Base-by-base conservation (phyloP, 2,888 invertebrate genomes). In the Bombylius discolor region DNA sequence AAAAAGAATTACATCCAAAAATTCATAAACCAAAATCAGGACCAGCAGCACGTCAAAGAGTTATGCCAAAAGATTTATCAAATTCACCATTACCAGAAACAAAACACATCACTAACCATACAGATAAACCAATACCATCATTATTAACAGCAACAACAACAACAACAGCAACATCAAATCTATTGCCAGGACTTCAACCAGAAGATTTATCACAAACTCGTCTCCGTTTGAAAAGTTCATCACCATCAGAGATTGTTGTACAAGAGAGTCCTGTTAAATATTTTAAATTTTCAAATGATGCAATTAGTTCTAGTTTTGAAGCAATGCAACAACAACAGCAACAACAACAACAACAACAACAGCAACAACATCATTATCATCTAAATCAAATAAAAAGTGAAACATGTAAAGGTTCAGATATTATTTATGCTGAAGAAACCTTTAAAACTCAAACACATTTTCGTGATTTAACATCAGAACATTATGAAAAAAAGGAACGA, bases 31-130 rank as follows among this genome's bases (percentile, higher is more conserved):
- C 71, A 13, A 74, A 77, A 57, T 74, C 77, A 3, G 78, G 78
- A 0, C 76, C 79, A 0, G 77, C 78, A 5, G 70, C 78, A 1
- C 68, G 81, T 34, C 81, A 81, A 65, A 72, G 81, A 32, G 73
- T 81, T 44, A 68, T 78, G 64, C 81, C 81, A 1, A 76, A 79
- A 57, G 79, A 81, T 62, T 73, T 81, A 51, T 73, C 76, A 4
- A 67, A 67, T 34, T 69, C 73, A 52, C 55, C 55, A 32, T n/a
- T 55, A 32, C 42, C 51, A n/a, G 50, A 55, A 12, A 36, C 5
- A 8, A 55, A 53, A 49, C 23, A 23, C 23, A 23, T 23, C 23
- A 23, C 23, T 23, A 23, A 23, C 23, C 23, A 23, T 3, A 23
- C 23, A 23, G n/a, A n/a, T n/a, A n/a, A n/a, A n/a, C n/a, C n/a